Conservation (phyloP, 2,113 vertebrate genomes). For the Todiramphus saurophagus region DNA sequence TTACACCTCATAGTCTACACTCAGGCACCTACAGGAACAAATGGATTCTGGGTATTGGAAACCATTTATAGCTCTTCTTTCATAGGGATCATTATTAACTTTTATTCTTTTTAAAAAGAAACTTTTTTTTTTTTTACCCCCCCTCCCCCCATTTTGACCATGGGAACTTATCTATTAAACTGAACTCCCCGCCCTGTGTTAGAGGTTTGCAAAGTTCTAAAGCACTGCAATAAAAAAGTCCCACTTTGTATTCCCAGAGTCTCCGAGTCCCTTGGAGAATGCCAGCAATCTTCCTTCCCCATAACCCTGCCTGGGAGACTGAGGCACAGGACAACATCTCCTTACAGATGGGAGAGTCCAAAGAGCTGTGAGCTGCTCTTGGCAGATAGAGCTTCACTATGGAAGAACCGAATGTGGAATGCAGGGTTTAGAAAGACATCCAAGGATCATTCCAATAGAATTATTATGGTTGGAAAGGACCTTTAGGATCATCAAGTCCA, state of each 20-base stretch:
- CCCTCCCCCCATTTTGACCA: background rate
- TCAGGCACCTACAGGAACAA: background rate
- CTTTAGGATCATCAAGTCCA: too few relatives aligned
- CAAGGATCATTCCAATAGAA: background rate
- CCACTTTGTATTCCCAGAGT: accelerated
- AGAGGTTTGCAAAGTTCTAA: background rate
- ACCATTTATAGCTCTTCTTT: background rate
- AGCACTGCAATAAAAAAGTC: background rate
- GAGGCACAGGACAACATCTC: background rate
- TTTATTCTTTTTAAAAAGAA: background rate
- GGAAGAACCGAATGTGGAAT: accelerated
- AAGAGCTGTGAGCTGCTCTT: accelerated
- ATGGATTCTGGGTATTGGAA: background rate
- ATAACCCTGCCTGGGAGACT: accelerated
- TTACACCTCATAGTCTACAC: background rate
- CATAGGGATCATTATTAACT: background rate
- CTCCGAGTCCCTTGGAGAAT: background rate
- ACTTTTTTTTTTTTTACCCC: background rate
- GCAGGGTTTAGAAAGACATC: background rate
- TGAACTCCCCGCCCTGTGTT: background rate
- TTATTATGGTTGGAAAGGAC: too few relatives aligned
- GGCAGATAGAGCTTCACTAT: background rate
- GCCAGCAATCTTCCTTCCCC: background rate
- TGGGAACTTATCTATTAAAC: background rate
- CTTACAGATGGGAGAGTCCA: background rate